A percentile compares a stretch with the other conserved stretches of the same genome.
Evolutionary conservation across 1,140 invertebrate species (phyloP).

Genomic region (Temnothorax nylanderi): DNA sequence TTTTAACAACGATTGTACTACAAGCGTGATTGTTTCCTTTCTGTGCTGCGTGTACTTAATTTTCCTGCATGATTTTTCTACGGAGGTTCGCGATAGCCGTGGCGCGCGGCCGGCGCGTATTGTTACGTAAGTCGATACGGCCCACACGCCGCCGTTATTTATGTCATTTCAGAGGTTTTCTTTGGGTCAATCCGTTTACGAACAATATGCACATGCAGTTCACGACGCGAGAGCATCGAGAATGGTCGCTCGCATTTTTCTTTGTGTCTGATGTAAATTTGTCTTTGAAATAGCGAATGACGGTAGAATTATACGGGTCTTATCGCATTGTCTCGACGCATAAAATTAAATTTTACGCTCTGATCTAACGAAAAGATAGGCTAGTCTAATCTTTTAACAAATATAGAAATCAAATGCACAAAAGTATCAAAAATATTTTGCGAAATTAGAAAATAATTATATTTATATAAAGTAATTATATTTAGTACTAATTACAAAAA

Average conservation of each 20-base stretch:
- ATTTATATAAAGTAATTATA: background rate
- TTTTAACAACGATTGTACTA: background rate
- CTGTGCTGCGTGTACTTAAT: slow-evolving; percentile 29
- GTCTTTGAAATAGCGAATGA: background rate
- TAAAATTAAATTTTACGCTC: slow-evolving; percentile 6
- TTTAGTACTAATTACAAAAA: background rate
- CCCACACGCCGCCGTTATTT: slow-evolving; percentile 80
- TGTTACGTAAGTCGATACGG: slow-evolving; percentile 75
- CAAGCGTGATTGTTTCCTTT: slow-evolving; percentile 5
- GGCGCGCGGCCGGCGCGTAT: background rate
- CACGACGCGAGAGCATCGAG: slow-evolving; percentile 12
- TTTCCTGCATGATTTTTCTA: slow-evolving; percentile 44
- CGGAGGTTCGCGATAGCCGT: background rate
- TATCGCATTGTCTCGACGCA: background rate
- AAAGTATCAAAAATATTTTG: background rate
- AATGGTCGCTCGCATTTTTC: background rate
- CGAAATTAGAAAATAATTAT: background rate
- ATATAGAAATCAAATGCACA: background rate
- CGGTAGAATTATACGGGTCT: background rate
- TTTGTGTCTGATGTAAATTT: background rate
- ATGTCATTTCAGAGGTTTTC: slow-evolving; percentile 85
- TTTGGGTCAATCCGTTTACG: slow-evolving; percentile 85
- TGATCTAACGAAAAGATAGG: background rate
- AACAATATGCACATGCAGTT: slow-evolving; percentile 72
- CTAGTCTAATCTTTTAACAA: background rate